phyloP scores from a whole-genome alignment of 2,797 vertebrate genomes.

The Pteronotus mesoamericanus region DNA sequence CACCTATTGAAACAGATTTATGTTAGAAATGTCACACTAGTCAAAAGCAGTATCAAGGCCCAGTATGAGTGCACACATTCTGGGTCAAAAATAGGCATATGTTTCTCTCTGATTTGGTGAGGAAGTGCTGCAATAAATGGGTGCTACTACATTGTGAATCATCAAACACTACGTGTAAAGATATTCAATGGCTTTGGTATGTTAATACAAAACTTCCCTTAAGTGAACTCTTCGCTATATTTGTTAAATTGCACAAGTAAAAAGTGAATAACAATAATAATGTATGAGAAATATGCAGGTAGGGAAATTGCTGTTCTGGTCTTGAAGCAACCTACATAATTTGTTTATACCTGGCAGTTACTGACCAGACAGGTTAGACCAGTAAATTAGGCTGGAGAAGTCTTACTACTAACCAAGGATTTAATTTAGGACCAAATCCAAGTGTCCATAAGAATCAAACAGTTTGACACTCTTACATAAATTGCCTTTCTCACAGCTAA shows the following conservation, averaged over 20 bases:
- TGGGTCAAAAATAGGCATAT: background rate
- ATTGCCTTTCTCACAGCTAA: background rate
- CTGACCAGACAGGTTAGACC: constrained; percentile 54
- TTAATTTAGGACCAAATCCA: constrained; percentile 46
- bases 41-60: background rate
- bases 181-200: background rate
- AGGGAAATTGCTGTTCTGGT: constrained; percentile 37
- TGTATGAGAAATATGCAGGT: constrained; percentile 45
- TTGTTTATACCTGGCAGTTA: constrained; percentile 37
- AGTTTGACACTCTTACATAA: background rate
- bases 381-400: constrained; percentile 36
- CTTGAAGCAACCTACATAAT: constrained; percentile 43
- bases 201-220: constrained; percentile 52
- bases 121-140: background rate
- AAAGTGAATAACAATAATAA: constrained; percentile 45
- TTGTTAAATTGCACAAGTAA: constrained; percentile 54
- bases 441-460: background rate
- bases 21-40: background rate
- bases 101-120: background rate
- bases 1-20: background rate
- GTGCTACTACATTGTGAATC: background rate
- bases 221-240: constrained; percentile 48
- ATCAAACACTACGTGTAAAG: background rate
- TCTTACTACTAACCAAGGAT: background rate
- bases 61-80: background rate